Evolutionary conservation across 2,888 invertebrate genomes (phyloP), one percentile per base, ranked within the genome.

Genomic region (Caenorhabditis doughertyi): DNA sequence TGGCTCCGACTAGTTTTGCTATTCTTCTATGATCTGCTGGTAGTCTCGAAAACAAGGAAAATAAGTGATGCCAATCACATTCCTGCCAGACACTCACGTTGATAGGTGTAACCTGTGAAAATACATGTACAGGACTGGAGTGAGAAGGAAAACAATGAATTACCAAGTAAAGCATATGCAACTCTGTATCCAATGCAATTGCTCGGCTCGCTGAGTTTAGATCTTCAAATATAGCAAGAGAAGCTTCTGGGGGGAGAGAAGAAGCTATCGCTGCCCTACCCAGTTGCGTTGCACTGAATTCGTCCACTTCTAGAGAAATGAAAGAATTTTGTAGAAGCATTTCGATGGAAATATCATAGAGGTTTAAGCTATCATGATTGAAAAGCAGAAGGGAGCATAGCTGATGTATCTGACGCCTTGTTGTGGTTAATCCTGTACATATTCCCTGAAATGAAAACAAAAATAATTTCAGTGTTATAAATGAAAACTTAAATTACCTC

Each of bases 201-300:
- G 96, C 95, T 89, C 95, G 95, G 9, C 97, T 94, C 0, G 98
- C 97, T 92, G 95, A 95, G 92, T 96, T 95, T 29, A 99, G 92
- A 92, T 98, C 98, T 83, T 95, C 94, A 91, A 97, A 96, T 51
- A 99, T 94, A 21, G 95, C 94, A 9, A 98, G 93, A 0, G 96
- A 97, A 92, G 98, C 97, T 92, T 95, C 95, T 0, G 98, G 98
- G n/a, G 96, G 95, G 92, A 99, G 94, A 0, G 97, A 96, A 0
- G 98, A 96, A 23, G 96, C 94, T 25, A 98, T 93, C 91, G 98
- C 96, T 21, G 98, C 99, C 91, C 95, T 95, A 0, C 97, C 98
- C 71, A 99, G 93, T 84, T 95, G 95, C 3, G 97, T 97, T 4
- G 97, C 94, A 16, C 56, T 56, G 27, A 76, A 60, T 1, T 55